These are phyloP conservation scores for Metallyticus violacea DNA, from an alignment of 2,888 invertebrate genomes.

Conservation along the genomic window DNA sequence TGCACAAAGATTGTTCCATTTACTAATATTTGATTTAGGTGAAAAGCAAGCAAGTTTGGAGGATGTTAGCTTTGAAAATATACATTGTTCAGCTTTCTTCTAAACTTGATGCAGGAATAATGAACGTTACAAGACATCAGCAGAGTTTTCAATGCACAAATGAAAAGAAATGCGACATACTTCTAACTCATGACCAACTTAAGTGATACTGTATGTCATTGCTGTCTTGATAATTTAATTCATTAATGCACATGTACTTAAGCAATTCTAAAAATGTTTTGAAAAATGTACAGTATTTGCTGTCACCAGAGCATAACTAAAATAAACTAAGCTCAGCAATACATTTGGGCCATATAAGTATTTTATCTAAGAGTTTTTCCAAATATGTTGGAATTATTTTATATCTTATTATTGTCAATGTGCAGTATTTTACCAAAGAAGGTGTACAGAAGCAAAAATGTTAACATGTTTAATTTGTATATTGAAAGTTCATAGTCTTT, in stretches of 20 bases:
- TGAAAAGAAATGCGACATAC: not conserved
- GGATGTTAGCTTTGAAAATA: not conserved
- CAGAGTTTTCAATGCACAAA: no score
- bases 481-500: not conserved
- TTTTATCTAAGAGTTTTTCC: not conserved
- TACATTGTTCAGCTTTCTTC: not conserved
- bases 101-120: not conserved
- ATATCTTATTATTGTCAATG: not conserved
- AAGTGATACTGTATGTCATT: not conserved
- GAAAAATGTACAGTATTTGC: constrained; percentile 14
- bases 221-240: not conserved
- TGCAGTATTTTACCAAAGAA: constrained; percentile 25
- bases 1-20: not conserved
- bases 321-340: not conserved
- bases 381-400: constrained; percentile 1
- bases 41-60: not conserved
- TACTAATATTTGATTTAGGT: not conserved
- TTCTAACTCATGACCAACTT: not conserved
- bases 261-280: constrained; percentile 4
- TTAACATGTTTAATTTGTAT: not conserved
- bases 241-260: not conserved
- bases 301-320: constrained; percentile 2
- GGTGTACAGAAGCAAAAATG: not conserved
- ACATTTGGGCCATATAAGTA: not conserved
- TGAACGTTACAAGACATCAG: not conserved